Evolutionary conservation across 2,888 invertebrate species (phyloP).

Genomic region (Neocrepidodera transversa): DNA sequence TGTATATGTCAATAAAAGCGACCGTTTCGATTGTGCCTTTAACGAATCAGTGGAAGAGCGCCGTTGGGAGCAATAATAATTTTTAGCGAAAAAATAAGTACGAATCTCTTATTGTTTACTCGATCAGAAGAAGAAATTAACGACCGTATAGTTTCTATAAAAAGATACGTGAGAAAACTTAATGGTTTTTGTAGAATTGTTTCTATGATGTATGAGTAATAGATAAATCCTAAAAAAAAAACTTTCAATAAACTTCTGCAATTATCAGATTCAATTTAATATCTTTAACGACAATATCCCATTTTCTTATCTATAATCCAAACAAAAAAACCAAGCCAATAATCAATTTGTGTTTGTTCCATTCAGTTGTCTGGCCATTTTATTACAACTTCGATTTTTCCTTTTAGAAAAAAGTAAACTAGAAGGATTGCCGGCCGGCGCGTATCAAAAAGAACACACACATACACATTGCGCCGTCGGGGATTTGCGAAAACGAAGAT

Average conservation of each 20-base stretch:
- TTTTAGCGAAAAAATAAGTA: constrained; percentile 13
- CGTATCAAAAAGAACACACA: constrained; percentile 12
- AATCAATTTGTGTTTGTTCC: neutral
- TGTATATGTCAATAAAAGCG: constrained; percentile 9
- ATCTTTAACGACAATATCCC: no score
- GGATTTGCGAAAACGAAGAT: constrained; percentile 16
- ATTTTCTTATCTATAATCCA: no score
- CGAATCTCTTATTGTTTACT: constrained; percentile 18
- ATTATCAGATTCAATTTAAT: no score
- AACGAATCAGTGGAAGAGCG: constrained; percentile 14
- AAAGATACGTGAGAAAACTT: constrained; percentile 22
- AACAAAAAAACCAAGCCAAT: neutral
- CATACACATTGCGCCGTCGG: neutral
- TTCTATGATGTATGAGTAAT: neutral
- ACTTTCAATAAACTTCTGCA: no score
- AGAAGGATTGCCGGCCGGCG: neutral
- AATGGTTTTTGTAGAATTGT: constrained; percentile 1
- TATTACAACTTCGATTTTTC: neutral
- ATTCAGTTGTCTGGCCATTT: neutral
- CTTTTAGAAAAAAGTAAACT: neutral
- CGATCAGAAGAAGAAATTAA: constrained; percentile 19
- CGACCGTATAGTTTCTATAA: constrained; percentile 10
- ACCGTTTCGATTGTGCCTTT: neutral
- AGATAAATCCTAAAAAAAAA: no score
- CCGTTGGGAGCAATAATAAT: constrained; percentile 19